Evolutionary conservation across 2,888 invertebrate genomes (phyloP).

Genomic region (Cephus pygmeus): DNA sequence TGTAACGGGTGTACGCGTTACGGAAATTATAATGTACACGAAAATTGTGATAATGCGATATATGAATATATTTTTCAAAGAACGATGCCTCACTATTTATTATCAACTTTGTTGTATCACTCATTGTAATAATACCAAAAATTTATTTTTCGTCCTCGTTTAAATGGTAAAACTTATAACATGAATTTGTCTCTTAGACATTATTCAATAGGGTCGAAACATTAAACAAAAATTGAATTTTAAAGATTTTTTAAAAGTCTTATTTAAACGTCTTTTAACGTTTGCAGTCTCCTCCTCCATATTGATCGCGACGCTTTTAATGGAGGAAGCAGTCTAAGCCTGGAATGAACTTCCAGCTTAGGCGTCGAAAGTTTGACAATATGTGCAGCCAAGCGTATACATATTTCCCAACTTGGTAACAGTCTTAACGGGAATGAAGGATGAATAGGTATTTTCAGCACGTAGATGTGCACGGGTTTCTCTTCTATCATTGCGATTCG

Average conservation of each 20-base stretch:
- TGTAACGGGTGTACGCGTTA: slow-evolving; percentile 6
- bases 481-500: not conserved
- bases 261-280: not conserved
- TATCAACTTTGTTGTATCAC: not conserved
- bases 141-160: not conserved
- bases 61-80: slow-evolving; percentile 49
- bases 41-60: slow-evolving; percentile 45
- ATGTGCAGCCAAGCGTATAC: not conserved
- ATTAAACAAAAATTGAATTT: not conserved
- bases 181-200: too few species aligned
- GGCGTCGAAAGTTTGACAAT: not conserved
- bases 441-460: not conserved
- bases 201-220: not conserved
- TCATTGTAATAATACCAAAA: not conserved
- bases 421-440: not conserved
- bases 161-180: not conserved
- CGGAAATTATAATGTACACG: slow-evolving; percentile 34
- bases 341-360: not conserved
- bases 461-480: not conserved
- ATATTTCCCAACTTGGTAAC: not conserved
- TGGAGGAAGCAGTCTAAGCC: not conserved
- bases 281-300: not conserved
- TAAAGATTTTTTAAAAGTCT: not conserved
- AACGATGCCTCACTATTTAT: slow-evolving; percentile 2
- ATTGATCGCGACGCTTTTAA: not conserved